Evolutionary conservation across 2,113 vertebrate species (phyloP).

Genomic region (Nothoprocta pentlandii): DNA sequence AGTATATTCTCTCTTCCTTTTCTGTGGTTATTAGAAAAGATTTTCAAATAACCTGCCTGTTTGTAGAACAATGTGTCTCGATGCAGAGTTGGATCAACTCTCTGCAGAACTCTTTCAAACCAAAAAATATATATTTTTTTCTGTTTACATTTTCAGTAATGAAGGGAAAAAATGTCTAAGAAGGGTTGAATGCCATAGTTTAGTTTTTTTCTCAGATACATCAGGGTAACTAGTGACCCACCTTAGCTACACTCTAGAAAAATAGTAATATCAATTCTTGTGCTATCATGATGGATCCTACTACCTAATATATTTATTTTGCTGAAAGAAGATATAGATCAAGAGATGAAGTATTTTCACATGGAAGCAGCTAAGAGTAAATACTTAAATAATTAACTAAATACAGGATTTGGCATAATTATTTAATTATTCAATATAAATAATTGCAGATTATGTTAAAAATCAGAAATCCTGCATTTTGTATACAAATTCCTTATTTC

Average conservation of each 20-base stretch:
- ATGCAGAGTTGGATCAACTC: not conserved
- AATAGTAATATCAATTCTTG: not conserved
- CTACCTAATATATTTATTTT: not conserved
- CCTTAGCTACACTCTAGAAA: not conserved
- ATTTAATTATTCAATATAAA: not conserved
- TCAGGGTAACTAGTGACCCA: not conserved
- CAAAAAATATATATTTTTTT: not conserved
- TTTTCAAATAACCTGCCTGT: constrained; percentile 7
- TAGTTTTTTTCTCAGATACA: not conserved
- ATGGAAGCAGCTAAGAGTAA: not conserved
- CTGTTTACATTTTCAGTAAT: not conserved
- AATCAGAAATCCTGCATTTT: not conserved
- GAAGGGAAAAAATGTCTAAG: not conserved
- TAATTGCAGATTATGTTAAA: not conserved
- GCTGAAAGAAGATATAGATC: not conserved
- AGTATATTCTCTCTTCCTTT: not conserved
- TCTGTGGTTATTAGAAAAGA: not conserved
- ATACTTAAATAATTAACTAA: not conserved
- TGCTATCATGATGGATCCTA: not conserved
- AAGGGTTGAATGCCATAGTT: not conserved
- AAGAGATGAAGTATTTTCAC: not conserved
- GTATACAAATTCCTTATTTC: not conserved
- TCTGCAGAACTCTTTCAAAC: not conserved
- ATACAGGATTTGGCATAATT: not conserved
- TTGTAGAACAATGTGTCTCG: constrained; percentile 10